Evolutionary conservation across 2,797 vertebrate species (phyloP).

Genomic region (Okamejei kenojei): DNA sequence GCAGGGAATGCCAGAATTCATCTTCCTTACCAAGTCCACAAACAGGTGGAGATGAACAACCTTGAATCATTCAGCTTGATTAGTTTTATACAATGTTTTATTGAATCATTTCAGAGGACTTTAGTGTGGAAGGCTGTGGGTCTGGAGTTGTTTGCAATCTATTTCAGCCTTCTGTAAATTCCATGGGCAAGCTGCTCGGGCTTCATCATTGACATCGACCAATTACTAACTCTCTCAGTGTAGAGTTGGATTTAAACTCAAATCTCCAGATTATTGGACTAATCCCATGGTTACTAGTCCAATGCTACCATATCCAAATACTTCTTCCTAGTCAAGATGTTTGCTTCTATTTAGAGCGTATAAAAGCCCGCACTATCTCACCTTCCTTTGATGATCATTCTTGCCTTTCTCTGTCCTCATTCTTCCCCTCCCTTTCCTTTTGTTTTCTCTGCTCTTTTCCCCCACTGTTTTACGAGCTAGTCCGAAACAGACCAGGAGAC

Average conservation of each 20-base stretch:
- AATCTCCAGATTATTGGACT: background rate
- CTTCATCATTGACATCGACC: background rate
- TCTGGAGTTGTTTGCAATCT: too few species aligned
- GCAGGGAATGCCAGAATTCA: too few species aligned
- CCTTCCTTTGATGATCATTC: background rate
- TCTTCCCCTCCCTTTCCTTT: slow-evolving; percentile 43
- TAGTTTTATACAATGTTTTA: too few species aligned
- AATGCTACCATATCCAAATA: background rate
- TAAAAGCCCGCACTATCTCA: background rate
- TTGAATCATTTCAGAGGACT: too few species aligned
- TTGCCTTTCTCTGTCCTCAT: slow-evolving; percentile 39
- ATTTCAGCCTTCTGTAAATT: too few species aligned
- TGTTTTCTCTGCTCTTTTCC: slow-evolving; percentile 42
- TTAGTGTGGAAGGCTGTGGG: too few species aligned
- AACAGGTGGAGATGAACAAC: too few species aligned
- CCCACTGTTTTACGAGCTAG: slow-evolving; percentile 42
- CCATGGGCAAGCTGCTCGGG: too few species aligned
- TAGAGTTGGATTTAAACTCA: background rate
- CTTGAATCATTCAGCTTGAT: too few species aligned
- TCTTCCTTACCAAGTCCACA: too few species aligned
- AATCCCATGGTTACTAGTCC: background rate
- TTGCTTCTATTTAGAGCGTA: background rate
- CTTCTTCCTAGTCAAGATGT: background rate
- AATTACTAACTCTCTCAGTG: background rate
- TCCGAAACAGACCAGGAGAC: slow-evolving; percentile 45